A percentile compares a stretch with the other conserved stretches of the same genome.
phyloP scores from a whole-genome alignment of 1,140 invertebrate genomes.

The Orchesella cincta region DNA sequence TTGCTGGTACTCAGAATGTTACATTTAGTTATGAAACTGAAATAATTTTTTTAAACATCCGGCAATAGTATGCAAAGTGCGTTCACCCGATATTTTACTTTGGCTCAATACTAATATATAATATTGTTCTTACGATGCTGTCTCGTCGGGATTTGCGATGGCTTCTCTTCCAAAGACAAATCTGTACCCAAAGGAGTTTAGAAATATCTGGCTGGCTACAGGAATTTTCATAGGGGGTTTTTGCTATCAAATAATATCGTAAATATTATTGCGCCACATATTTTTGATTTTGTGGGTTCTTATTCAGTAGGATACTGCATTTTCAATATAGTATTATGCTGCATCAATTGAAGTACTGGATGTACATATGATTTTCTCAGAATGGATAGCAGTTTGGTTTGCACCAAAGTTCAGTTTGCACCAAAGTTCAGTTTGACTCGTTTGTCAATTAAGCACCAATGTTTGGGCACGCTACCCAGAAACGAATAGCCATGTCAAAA shows the following conservation, averaged over 20 bases:
- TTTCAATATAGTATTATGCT: too few species aligned
- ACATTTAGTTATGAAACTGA: neutral
- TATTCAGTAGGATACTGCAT: too few species aligned
- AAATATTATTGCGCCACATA: too few species aligned
- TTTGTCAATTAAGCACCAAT: conserved; percentile 48
- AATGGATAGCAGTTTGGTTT: too few species aligned
- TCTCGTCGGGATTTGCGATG: conserved; percentile 69
- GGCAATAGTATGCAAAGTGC: neutral
- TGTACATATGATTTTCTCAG: too few species aligned
- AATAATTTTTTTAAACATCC: neutral
- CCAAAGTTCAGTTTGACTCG: conserved; percentile 28
- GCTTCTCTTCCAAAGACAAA: conserved; percentile 73
- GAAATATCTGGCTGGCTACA: conserved; percentile 67
- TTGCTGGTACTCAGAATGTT: neutral
- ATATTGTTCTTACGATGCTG: conserved; percentile 9
- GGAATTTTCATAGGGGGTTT: conserved; percentile 74
- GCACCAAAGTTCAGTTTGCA: conserved; percentile 47
- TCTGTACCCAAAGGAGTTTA: conserved; percentile 68
- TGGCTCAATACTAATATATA: neutral
- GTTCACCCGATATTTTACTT: neutral
- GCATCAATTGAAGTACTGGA: too few species aligned
- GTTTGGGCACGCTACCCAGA: too few species aligned
- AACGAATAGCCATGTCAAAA: conserved; percentile 42
- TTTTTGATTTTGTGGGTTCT: too few species aligned
- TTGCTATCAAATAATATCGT: too few species aligned